A percentile compares a stretch with the other conserved stretches of the same genome.
Conservation (phyloP, 2,113 vertebrate genomes). For the Vireo altiloquus region DNA sequence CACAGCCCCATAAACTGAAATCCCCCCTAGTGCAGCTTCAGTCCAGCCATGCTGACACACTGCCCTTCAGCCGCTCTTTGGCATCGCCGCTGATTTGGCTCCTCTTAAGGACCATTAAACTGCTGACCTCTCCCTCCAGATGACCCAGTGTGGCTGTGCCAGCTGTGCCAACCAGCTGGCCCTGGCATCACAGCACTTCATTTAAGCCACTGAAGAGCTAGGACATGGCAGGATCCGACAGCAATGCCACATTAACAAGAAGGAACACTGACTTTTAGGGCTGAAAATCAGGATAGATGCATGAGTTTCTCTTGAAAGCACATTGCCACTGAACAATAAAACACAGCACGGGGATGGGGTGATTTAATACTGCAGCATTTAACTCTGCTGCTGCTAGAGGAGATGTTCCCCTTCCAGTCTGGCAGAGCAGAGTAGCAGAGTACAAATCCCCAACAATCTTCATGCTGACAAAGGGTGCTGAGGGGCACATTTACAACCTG, state of each 20-base stretch:
- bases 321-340: not conserved
- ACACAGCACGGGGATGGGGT: not conserved
- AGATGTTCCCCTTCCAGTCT: not conserved
- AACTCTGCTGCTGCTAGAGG: not conserved
- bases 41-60: not conserved
- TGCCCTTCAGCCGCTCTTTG: not conserved
- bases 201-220: not conserved
- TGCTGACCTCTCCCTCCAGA: not conserved
- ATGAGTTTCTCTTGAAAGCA: not conserved
- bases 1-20: not conserved
- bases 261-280: not conserved
- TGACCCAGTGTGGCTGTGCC: not conserved
- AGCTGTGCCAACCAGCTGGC: constrained; percentile 34
- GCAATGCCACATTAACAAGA: not conserved
- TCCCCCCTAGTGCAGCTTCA: not conserved
- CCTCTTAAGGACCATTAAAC: not conserved
- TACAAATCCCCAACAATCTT: not conserved
- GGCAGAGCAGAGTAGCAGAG: not conserved
- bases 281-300: not conserved
- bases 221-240: not conserved
- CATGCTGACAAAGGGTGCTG: not conserved
- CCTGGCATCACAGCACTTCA: not conserved
- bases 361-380: not conserved
- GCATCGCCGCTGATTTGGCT: not conserved
- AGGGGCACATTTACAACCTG: not conserved